Evolutionary conservation across 2,797 vertebrate genomes (phyloP).

Genomic region (Triplophysa bombifrons): DNA sequence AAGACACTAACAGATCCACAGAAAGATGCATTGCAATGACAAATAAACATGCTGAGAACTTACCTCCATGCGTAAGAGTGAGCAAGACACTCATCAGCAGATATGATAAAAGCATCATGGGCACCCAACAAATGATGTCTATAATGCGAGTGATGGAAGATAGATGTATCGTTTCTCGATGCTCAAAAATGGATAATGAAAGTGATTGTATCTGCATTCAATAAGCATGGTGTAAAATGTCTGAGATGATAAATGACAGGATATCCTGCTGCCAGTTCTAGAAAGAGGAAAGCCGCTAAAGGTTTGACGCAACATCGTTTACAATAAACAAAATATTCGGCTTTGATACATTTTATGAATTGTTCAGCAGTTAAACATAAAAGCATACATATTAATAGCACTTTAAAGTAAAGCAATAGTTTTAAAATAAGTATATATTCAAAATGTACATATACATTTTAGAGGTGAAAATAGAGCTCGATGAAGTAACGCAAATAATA

Average conservation of each 20-base stretch:
- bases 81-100: conserved; percentile 10
- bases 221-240: not conserved
- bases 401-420: not conserved
- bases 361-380: not conserved
- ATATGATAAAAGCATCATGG: conserved; percentile 27
- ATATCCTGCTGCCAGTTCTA: conserved; percentile 33
- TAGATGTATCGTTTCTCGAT: not conserved
- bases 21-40: not conserved
- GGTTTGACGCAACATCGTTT: not conserved
- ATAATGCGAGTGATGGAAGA: not conserved
- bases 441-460: not conserved
- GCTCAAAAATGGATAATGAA: not conserved
- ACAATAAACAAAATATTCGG: not conserved
- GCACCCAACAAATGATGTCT: not conserved
- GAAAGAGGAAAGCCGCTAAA: not conserved
- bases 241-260: conserved; percentile 23
- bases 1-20: not conserved
- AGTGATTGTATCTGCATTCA: not conserved
- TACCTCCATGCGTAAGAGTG: conserved; percentile 21
- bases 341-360: not conserved
- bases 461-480: not conserved
- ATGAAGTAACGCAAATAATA: not conserved
- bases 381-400: not conserved
- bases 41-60: conserved; percentile 21
- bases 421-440: not conserved